A percentile compares a stretch with the other conserved stretches of the same genome.
These are phyloP conservation scores for Caprella mutica DNA, from an alignment of 2,888 invertebrate genomes.

Conservation along the genomic window DNA sequence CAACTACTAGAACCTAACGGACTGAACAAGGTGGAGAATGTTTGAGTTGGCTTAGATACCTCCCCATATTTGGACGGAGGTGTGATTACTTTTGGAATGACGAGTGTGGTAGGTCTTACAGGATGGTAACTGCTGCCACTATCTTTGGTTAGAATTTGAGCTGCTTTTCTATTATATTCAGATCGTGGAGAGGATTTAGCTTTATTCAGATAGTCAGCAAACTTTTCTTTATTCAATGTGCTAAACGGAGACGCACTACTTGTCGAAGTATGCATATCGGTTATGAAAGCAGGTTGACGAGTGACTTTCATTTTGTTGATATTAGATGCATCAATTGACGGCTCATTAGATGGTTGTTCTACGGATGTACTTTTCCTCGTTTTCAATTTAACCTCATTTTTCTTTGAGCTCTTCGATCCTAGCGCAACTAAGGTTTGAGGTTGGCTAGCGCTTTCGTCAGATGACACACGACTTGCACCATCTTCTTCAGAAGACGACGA, in stretches of 20 bases:
- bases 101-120: slow-evolving; percentile 14
- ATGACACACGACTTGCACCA: neutral
- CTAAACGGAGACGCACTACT: slow-evolving; percentile 6
- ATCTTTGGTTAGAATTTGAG: neutral
- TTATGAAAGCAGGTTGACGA: slow-evolving; percentile 20
- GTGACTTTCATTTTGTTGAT: neutral
- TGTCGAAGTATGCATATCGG: slow-evolving; percentile 16
- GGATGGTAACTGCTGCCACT: slow-evolving; percentile 7
- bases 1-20: slow-evolving; percentile 15
- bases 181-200: neutral
- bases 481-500: slow-evolving; percentile 15
- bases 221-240: too few relatives aligned
- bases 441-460: slow-evolving; percentile 10
- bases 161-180: neutral
- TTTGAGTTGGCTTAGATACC: too few relatives aligned
- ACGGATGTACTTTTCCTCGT: neutral
- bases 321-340: neutral
- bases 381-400: slow-evolving; percentile 16
- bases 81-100: neutral
- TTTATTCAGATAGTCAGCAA: too few relatives aligned
- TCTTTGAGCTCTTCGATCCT: slow-evolving; percentile 25
- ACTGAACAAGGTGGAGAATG: slow-evolving; percentile 22
- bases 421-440: slow-evolving; percentile 25
- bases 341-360: neutral
- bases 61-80: too few relatives aligned